phyloP scores from a whole-genome alignment of 64 coral and sea anemone species.

The Dendrophyllia cribrosa region DNA sequence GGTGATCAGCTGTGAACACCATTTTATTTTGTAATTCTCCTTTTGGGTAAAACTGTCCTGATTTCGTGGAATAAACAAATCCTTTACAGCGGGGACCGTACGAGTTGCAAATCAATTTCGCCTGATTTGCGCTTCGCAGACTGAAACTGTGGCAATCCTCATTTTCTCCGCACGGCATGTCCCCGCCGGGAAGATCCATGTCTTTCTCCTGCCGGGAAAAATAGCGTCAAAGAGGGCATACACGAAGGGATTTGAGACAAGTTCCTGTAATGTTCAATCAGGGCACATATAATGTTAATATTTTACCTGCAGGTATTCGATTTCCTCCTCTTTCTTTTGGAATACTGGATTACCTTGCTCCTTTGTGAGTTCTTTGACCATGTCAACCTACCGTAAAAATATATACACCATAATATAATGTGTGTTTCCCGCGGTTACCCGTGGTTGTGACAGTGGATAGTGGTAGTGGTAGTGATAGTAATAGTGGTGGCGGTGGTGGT shows the following conservation, averaged over 20 bases:
- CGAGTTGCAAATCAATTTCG: constrained; percentile 31
- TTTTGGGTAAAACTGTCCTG: constrained; percentile 47
- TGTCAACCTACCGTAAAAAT: too few relatives aligned
- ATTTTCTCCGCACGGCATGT: constrained; percentile 24
- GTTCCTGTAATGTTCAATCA: neutral
- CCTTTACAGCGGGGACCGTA: constrained; percentile 64
- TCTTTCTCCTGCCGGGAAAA: constrained; percentile 9
- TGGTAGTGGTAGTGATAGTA: too few relatives aligned
- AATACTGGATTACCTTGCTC: too few relatives aligned
- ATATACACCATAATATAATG: too few relatives aligned
- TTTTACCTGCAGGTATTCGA: too few relatives aligned
- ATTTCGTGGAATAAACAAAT: constrained; percentile 39
- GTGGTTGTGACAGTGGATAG: too few relatives aligned
- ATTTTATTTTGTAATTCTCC: constrained; percentile 33
- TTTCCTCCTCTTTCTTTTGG: too few relatives aligned
- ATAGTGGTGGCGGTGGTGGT: too few relatives aligned
- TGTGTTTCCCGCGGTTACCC: too few relatives aligned
- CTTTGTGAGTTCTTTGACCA: too few relatives aligned
- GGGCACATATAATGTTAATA: neutral
- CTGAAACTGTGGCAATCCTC: constrained; percentile 17
- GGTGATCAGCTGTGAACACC: neutral
- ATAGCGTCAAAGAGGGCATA: neutral
- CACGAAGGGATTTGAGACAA: neutral
- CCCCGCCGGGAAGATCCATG: constrained; percentile 52
- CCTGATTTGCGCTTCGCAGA: neutral